Percentiles rank a stretch among this genome's conserved stretches.
Evolutionary conservation across 2,113 vertebrate genomes (phyloP).

Genomic region (Eidolon helvum): DNA sequence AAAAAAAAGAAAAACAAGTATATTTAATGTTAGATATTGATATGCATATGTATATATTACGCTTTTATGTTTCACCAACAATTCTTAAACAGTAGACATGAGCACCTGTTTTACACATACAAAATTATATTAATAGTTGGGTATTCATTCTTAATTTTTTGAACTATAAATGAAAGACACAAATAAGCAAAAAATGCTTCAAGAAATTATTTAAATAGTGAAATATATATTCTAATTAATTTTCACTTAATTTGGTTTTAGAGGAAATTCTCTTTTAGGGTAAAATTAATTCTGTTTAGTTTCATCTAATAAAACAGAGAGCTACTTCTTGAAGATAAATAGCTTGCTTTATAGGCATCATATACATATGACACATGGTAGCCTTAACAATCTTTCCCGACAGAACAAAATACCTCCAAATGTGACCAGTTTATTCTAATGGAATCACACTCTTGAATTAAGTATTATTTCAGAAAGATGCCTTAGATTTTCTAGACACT

Average conservation of each 20-base stretch:
- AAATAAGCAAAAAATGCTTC: neutral
- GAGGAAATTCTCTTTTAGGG: neutral
- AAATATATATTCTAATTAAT: neutral
- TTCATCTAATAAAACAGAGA: neutral
- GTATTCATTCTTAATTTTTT: neutral
- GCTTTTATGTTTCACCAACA: neutral
- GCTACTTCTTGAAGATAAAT: neutral
- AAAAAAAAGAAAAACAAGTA: slow-evolving; percentile 13
- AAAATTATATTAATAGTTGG: neutral
- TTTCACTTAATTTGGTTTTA: slow-evolving; percentile 35
- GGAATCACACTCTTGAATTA: slow-evolving; percentile 8
- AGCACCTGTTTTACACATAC: neutral
- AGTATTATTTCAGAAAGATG: neutral
- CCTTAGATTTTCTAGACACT: slow-evolving; percentile 14
- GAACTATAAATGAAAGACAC: slow-evolving; percentile 12
- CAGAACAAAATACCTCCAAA: neutral
- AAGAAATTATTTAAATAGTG: slow-evolving; percentile 24
- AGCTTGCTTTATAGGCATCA: neutral
- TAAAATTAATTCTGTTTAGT: slow-evolving; percentile 8
- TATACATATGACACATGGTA: neutral
- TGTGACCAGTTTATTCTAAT: neutral
- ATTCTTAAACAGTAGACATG: neutral
- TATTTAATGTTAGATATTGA: slow-evolving; percentile 1
- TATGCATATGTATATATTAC: neutral
- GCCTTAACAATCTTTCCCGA: neutral